phyloP scores from a whole-genome alignment of 2,797 vertebrate species.

The Coranthus polyacanthus region DNA sequence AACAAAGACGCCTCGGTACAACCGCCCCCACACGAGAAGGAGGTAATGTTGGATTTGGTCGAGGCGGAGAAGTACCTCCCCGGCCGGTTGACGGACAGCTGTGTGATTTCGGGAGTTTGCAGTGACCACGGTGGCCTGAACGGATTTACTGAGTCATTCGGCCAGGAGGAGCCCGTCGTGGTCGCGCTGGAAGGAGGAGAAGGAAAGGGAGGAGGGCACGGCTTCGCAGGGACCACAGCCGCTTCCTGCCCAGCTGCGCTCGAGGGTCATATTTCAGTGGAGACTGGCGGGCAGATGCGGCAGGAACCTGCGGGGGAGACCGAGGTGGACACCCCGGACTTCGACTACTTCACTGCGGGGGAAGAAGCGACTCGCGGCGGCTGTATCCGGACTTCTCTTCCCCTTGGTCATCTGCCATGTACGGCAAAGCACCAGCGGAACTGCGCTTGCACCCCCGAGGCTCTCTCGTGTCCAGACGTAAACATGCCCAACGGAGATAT shows the following conservation, averaged over 20 bases:
- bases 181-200: constrained; percentile 24
- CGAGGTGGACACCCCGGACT: constrained; percentile 23
- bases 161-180: constrained; percentile 38
- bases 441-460: no score
- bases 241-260: constrained; percentile 60
- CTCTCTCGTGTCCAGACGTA: constrained; percentile 4
- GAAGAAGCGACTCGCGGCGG: constrained; percentile 5
- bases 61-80: constrained; percentile 37
- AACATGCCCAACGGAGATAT: constrained; percentile 71
- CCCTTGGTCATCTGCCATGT: constrained; percentile 11
- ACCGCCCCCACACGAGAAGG: constrained; percentile 4
- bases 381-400: background rate
- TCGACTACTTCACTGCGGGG: constrained; percentile 16
- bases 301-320: constrained; percentile 18
- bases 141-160: constrained; percentile 74
- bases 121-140: constrained; percentile 70
- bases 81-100: constrained; percentile 30
- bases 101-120: constrained; percentile 45
- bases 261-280: constrained; percentile 31
- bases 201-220: constrained; percentile 17
- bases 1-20: constrained; percentile 43
- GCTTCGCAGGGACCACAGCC: constrained; percentile 22
- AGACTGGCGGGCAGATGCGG: constrained; percentile 18
- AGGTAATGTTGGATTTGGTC: constrained; percentile 57
- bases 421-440: constrained; percentile 39